A percentile compares a stretch with the other conserved stretches of the same genome.
Evolutionary conservation across 1,140 invertebrate genomes (phyloP).

Genomic region (Eubasilissa regina): DNA sequence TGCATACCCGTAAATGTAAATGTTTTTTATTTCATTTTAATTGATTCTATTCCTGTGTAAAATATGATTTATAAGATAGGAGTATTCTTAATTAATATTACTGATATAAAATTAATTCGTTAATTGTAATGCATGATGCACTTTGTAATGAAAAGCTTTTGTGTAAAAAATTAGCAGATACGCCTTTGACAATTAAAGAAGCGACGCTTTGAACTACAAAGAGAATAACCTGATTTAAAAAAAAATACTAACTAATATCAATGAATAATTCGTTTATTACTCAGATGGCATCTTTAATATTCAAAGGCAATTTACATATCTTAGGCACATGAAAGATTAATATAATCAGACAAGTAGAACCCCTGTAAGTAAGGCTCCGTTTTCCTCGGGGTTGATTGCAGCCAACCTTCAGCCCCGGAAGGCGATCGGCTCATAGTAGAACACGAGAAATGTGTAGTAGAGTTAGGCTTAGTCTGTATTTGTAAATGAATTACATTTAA

Average conservation of each 20-base stretch:
- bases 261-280: not conserved
- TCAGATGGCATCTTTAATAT: not conserved
- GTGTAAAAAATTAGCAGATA: constrained; percentile 20
- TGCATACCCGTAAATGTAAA: too few relatives aligned
- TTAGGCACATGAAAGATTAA: too few relatives aligned
- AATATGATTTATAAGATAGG: constrained; percentile 17
- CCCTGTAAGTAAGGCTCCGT: not conserved
- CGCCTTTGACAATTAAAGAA: not conserved
- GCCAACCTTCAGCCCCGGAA: not conserved
- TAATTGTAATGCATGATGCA: constrained; percentile 23
- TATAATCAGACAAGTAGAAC: not conserved
- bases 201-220: too few relatives aligned
- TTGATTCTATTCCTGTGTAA: not conserved
- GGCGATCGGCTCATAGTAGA: not conserved
- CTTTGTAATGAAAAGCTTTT: constrained; percentile 22
- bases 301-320: not conserved
- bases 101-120: not conserved
- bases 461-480: constrained; percentile 56
- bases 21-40: too few relatives aligned
- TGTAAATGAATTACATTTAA: constrained; percentile 60
- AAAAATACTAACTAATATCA: too few relatives aligned
- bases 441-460: constrained; percentile 49
- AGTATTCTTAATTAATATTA: constrained; percentile 7
- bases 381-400: not conserved
- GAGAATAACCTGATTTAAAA: too few relatives aligned